Conservation (phyloP, 2,797 vertebrate genomes). For the Acanthurus tractus region DNA sequence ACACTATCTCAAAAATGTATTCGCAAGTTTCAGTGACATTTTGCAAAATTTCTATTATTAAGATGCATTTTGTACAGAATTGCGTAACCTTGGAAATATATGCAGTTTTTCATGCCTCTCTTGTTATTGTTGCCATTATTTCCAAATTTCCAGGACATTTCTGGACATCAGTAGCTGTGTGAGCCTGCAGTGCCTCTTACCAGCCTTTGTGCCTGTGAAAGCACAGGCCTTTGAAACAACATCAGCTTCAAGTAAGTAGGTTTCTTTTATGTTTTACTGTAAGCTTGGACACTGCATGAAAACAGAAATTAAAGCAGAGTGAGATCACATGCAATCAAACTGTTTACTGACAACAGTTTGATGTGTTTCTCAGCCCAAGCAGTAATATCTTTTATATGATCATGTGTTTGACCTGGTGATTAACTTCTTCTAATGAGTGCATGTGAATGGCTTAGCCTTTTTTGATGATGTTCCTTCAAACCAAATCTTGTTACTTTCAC, state of each 20-base stretch:
- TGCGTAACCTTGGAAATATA: conserved; percentile 37
- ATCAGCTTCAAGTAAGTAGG: background rate
- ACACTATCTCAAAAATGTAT: conserved; percentile 5
- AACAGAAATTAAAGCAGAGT: too few relatives aligned
- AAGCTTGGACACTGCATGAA: background rate
- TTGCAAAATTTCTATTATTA: conserved; percentile 30
- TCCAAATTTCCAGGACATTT: conserved; percentile 8
- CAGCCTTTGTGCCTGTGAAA: conserved; percentile 19
- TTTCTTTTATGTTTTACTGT: conserved; percentile 4
- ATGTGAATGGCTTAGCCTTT: too few relatives aligned
- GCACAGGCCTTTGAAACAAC: conserved; percentile 7
- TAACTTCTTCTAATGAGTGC: too few relatives aligned
- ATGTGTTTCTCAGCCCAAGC: too few relatives aligned
- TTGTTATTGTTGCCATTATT: conserved; percentile 30
- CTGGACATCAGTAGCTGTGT: background rate
- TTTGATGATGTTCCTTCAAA: too few relatives aligned
- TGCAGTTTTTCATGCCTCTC: conserved; percentile 25
- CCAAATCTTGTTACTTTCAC: too few relatives aligned
- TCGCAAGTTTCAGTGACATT: conserved; percentile 29
- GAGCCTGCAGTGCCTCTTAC: conserved; percentile 8
- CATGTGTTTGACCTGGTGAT: too few relatives aligned
- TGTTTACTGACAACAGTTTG: too few relatives aligned
- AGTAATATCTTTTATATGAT: too few relatives aligned
- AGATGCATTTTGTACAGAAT: conserved; percentile 12
- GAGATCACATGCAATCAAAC: too few relatives aligned